Evolutionary conservation across 1,140 invertebrate genomes (phyloP).

Genomic region (Drosophila sechellia): DNA sequence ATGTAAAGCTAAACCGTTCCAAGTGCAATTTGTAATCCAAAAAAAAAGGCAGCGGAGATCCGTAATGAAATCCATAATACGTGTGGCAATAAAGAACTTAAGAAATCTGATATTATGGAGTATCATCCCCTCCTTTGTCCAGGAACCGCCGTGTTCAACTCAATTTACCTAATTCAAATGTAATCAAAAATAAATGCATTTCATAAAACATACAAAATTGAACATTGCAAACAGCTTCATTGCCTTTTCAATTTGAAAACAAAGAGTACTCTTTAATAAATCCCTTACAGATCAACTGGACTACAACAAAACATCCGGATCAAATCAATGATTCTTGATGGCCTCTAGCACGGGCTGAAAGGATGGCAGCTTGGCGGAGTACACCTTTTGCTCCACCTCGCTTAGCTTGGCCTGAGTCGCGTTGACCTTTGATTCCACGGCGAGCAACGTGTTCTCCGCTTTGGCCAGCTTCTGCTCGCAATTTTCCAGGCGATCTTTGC

Average conservation of each 20-base stretch:
- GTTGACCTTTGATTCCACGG: constrained; percentile 3
- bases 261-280: too few relatives aligned
- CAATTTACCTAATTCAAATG: constrained; percentile 29
- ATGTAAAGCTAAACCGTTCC: constrained; percentile 61
- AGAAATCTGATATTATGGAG: constrained; percentile 24
- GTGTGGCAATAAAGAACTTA: constrained; percentile 30
- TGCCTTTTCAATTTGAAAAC: neutral
- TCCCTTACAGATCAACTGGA: too few relatives aligned
- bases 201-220: neutral
- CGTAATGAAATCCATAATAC: constrained; percentile 6
- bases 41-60: constrained; percentile 17
- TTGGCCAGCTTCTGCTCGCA: constrained; percentile 24
- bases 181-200: constrained; percentile 31
- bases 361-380: neutral
- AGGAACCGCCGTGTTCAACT: constrained; percentile 1
- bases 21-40: constrained; percentile 73
- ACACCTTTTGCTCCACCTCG: constrained; percentile 3
- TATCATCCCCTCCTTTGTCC: neutral
- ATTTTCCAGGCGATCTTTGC: constrained; percentile 21
- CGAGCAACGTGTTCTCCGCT: constrained; percentile 26
- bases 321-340: constrained; percentile 1
- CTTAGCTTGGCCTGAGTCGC: constrained; percentile 8
- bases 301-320: neutral
- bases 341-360: constrained; percentile 12
- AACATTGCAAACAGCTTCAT: neutral